These are phyloP conservation scores for Rhodeus uyekii DNA, from an alignment of 2,797 vertebrate species.

Conservation along the genomic window DNA sequence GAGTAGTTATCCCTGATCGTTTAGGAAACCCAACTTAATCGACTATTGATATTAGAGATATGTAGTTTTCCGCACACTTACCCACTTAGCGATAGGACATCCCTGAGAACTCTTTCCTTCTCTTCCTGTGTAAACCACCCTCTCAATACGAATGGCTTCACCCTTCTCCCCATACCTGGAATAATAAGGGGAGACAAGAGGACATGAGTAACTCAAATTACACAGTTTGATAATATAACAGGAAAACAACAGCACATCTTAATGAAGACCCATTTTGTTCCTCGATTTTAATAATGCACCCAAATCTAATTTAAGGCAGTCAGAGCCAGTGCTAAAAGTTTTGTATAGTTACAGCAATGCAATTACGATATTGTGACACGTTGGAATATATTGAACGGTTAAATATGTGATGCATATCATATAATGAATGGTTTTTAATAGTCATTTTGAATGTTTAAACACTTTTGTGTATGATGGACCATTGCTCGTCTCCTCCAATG, in stretches of 20 bases:
- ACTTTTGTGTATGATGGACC: background rate
- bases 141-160: constrained; percentile 93
- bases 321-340: background rate
- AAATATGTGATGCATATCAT: background rate
- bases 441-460: background rate
- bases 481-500: background rate
- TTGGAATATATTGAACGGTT: background rate
- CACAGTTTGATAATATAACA: background rate
- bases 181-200: background rate
- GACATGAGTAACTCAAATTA: background rate
- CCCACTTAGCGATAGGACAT: constrained; percentile 99
- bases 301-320: background rate
- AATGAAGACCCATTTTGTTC: background rate
- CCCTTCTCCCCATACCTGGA: constrained; percentile 92
- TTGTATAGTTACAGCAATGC: background rate
- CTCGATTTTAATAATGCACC: background rate
- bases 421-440: background rate
- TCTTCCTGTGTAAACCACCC: constrained; percentile 92
- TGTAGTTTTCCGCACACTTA: constrained; percentile 71
- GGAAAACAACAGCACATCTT: background rate
- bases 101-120: constrained; percentile 97
- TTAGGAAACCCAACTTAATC: background rate
- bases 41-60: background rate
- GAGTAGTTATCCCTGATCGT: background rate
- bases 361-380: background rate